These are phyloP conservation scores for Lepidochitona cinerea DNA, from an alignment of 2,888 invertebrate species.

Conservation along the genomic window DNA sequence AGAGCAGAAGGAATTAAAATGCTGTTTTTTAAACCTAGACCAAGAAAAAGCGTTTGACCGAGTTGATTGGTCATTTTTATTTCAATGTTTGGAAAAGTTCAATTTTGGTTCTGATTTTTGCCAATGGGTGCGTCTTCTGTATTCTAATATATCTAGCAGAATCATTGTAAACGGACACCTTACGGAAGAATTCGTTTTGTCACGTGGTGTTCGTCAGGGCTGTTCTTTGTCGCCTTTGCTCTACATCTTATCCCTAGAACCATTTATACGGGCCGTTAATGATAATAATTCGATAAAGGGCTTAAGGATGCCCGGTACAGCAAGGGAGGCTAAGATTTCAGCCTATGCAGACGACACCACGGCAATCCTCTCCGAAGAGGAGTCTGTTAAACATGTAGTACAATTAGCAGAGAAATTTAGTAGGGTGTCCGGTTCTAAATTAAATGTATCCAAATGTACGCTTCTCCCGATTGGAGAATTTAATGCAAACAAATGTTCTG, in stretches of 20 bases:
- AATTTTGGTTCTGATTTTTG: too few relatives aligned
- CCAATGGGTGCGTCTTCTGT: too few relatives aligned
- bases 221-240: neutral
- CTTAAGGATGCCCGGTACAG: neutral
- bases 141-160: too few relatives aligned
- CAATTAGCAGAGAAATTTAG: neutral
- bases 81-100: too few relatives aligned
- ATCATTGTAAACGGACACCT: too few relatives aligned
- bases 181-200: too few relatives aligned
- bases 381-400: neutral
- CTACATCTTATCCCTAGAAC: neutral
- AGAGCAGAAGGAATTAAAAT: too few relatives aligned
- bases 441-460: neutral
- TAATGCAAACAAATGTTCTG: neutral
- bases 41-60: too few relatives aligned
- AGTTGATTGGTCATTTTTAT: too few relatives aligned
- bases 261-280: neutral
- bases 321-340: neutral
- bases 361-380: neutral
- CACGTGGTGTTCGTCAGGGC: neutral
- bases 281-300: neutral
- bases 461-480: neutral
- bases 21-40: too few relatives aligned
- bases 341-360: neutral
- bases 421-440: neutral